Evolutionary conservation across 2,888 invertebrate species (phyloP).

Genomic region (Macrosoma leucophasiata): DNA sequence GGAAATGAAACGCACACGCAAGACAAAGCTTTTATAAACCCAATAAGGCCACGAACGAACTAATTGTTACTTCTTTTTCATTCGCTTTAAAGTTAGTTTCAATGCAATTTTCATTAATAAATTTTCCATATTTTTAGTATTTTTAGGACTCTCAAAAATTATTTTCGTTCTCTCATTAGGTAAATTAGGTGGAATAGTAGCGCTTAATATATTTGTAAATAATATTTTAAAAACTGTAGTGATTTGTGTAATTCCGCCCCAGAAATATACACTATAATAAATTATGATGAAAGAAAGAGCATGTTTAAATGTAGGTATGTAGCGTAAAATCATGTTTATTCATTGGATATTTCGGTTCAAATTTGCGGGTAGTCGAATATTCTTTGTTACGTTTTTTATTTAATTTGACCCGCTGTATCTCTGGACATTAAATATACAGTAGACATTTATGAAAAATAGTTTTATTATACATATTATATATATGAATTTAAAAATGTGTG

Average conservation of each 20-base stretch:
- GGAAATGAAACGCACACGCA: no score
- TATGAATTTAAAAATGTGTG: slow-evolving; percentile 38
- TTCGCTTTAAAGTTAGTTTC: no score
- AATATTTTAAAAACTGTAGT: slow-evolving; percentile 55
- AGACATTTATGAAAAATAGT: slow-evolving; percentile 14
- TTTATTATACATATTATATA: slow-evolving; percentile 23
- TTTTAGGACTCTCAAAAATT: no score
- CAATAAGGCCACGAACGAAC: no score
- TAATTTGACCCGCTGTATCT: slow-evolving; percentile 1
- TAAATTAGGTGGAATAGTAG: slow-evolving; percentile 33
- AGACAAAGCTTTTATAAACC: no score
- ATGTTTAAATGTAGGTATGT: slow-evolving; percentile 37
- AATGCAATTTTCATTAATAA: no score
- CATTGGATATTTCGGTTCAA: slow-evolving; percentile 3
- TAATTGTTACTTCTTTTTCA: no score
- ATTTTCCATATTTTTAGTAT: no score
- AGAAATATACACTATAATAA: slow-evolving; percentile 25
- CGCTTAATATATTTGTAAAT: slow-evolving; percentile 67
- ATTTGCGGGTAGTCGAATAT: no score
- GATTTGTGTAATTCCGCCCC: slow-evolving; percentile 63
- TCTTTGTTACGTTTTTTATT: slow-evolving; percentile 4
- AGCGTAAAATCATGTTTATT: slow-evolving; percentile 28
- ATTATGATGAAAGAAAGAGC: slow-evolving; percentile 25
- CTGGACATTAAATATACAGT: slow-evolving; percentile 4
- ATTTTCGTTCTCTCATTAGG: no score